Conservation (phyloP, 1,140 invertebrate species). For the Drosophila tsacasi region DNA sequence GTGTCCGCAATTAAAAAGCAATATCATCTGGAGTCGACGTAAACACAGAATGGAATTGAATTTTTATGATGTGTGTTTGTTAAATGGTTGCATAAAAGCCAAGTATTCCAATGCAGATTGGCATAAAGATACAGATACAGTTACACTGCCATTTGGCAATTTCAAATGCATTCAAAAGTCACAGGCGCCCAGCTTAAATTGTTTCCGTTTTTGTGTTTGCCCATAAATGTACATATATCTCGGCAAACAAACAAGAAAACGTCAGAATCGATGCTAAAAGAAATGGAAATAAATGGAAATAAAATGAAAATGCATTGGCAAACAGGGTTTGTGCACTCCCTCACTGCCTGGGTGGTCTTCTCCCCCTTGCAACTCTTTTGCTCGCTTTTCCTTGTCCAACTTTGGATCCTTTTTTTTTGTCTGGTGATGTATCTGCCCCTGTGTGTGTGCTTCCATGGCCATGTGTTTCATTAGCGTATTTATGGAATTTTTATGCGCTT, state of each 20-base stretch:
- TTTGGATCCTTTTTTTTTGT: slow-evolving; percentile 6
- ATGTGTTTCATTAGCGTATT: slow-evolving; percentile 79
- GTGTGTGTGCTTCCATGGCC: slow-evolving; percentile 25
- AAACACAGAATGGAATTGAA: slow-evolving; percentile 77
- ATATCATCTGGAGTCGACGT: slow-evolving; percentile 74
- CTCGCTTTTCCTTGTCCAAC: slow-evolving; percentile 15
- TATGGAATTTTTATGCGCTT: slow-evolving; percentile 74
- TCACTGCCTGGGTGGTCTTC: slow-evolving; percentile 40
- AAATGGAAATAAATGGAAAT: slow-evolving; percentile 54
- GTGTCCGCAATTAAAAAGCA: slow-evolving; percentile 83
- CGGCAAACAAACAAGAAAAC: slow-evolving; percentile 7
- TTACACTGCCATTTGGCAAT: slow-evolving; percentile 29
- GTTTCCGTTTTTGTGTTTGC: slow-evolving; percentile 25
- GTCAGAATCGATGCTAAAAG: slow-evolving; percentile 19
- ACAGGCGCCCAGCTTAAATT: slow-evolving; percentile 60
- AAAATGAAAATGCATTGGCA: slow-evolving; percentile 57
- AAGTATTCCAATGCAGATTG: slow-evolving; percentile 39
- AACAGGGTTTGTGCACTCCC: slow-evolving; percentile 6
- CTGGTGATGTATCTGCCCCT: neutral
- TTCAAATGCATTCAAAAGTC: slow-evolving; percentile 48
- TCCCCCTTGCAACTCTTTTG: slow-evolving; percentile 11
- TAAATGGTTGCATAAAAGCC: slow-evolving; percentile 82
- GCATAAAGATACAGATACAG: slow-evolving; percentile 10
- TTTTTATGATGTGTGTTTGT: slow-evolving; percentile 83
- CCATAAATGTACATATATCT: slow-evolving; percentile 35